These are phyloP conservation scores for Centropus bengalensis DNA, from an alignment of 2,113 vertebrate genomes.

Conservation along the genomic window DNA sequence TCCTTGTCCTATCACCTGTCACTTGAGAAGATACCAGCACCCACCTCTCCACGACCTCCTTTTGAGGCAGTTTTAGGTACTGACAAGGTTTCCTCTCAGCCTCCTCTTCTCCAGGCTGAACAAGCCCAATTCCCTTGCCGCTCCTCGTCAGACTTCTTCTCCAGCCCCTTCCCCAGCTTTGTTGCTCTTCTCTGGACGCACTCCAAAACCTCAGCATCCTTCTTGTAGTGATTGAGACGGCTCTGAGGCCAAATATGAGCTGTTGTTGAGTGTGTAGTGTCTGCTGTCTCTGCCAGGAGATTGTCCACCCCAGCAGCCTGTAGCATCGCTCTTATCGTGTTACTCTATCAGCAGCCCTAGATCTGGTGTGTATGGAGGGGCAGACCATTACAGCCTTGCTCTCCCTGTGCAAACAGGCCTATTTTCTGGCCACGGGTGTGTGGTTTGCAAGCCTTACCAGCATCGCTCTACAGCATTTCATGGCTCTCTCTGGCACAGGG, in stretches of 20 bases:
- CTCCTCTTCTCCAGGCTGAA: no score
- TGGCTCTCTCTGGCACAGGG: neutral
- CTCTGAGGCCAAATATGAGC: neutral
- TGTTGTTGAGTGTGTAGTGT: neutral
- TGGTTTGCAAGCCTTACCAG: neutral
- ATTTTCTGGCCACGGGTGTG: neutral
- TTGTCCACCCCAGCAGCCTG: neutral
- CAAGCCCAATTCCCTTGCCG: no score
- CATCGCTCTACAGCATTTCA: neutral
- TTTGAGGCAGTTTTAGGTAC: no score
- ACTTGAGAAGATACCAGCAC: no score
- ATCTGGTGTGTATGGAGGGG: neutral
- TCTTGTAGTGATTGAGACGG: neutral
- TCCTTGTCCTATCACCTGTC: no score
- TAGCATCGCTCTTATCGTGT: neutral
- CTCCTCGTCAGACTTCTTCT: no score
- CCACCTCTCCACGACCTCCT: no score
- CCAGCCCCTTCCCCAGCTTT: no score
- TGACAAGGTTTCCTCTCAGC: no score
- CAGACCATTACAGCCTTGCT: neutral
- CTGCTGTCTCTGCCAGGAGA: neutral
- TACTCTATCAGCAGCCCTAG: neutral
- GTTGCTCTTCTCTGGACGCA: no score
- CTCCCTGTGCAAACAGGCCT: accelerated
- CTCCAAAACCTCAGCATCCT: no score